These are phyloP conservation scores for Cherax destructor DNA, from an alignment of 1,140 invertebrate species.

Conservation along the genomic window DNA sequence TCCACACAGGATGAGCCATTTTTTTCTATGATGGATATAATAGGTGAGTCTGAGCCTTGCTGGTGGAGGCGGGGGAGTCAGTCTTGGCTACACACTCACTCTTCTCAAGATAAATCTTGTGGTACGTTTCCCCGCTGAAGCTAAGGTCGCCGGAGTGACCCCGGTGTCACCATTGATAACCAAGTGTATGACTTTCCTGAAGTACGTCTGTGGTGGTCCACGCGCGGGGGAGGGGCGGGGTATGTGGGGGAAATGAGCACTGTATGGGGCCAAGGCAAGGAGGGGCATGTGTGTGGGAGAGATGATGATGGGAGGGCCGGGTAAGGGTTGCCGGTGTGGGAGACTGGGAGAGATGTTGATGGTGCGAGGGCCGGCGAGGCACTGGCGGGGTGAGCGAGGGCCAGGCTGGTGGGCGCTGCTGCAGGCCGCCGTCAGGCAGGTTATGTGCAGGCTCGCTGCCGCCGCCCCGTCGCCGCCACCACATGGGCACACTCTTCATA, in stretches of 20 bases:
- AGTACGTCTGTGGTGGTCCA: background rate
- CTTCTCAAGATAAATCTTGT: background rate
- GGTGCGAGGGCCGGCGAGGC: conserved; percentile 63
- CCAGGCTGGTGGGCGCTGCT: conserved; percentile 52
- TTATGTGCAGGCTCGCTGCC: conserved; percentile 38
- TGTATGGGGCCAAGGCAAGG: background rate
- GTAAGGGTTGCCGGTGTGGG: conserved; percentile 18
- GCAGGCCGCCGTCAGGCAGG: conserved; percentile 64
- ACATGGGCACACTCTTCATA: conserved; percentile 34
- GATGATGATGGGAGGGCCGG: background rate
- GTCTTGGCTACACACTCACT: background rate
- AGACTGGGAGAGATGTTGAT: conserved; percentile 53
- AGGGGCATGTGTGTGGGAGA: background rate
- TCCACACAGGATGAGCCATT: background rate
- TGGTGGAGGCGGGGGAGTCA: background rate
- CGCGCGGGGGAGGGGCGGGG: background rate
- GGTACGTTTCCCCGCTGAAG: background rate
- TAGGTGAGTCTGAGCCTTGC: background rate
- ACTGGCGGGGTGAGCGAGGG: conserved; percentile 54
- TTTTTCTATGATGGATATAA: background rate
- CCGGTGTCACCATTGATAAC: background rate
- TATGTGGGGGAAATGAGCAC: background rate
- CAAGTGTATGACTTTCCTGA: background rate
- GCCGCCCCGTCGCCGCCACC: conserved; percentile 2
- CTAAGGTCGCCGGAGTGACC: background rate